phyloP scores from a whole-genome alignment of 2,797 vertebrate genomes.

The Sebastes nivosus region DNA sequence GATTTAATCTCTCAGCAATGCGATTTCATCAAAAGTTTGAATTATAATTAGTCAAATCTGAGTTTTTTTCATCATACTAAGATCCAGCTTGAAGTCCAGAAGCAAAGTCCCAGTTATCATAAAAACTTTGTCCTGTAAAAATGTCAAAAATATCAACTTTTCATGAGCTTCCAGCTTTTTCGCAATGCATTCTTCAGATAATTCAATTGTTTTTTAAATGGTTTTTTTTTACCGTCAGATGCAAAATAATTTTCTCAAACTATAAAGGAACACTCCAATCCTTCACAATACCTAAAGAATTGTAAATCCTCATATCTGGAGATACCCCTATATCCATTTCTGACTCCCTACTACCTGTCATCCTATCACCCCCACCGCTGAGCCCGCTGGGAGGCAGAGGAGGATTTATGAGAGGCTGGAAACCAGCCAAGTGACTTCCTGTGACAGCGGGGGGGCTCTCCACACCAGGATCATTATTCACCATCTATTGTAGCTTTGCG shows the following conservation, averaged over 20 bases:
- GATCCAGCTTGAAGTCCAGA: neutral
- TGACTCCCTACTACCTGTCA: constrained; percentile 20
- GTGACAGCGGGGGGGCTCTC: constrained; percentile 14
- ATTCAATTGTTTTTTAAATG: neutral
- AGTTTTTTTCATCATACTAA: neutral
- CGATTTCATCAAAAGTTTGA: neutral
- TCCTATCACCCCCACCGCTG: neutral
- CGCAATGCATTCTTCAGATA: neutral
- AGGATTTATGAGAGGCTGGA: constrained; percentile 52
- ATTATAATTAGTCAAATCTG: neutral
- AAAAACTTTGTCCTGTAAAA: neutral
- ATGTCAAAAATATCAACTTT: neutral
- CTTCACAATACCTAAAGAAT: neutral
- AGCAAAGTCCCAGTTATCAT: too few relatives aligned
- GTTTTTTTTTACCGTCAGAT: neutral
- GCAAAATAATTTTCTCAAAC: neutral
- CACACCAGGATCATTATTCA: constrained; percentile 31
- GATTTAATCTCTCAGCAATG: rapidly evolving
- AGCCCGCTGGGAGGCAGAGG: constrained; percentile 1
- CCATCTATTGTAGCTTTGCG: constrained; percentile 11
- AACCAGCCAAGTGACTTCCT: constrained; percentile 49
- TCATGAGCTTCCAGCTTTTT: neutral
- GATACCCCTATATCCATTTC: neutral
- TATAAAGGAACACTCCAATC: neutral
- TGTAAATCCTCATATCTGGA: neutral